These are phyloP conservation scores for Larimichthys polyactis DNA, from an alignment of 2,113 vertebrate species.

Conservation along the genomic window DNA sequence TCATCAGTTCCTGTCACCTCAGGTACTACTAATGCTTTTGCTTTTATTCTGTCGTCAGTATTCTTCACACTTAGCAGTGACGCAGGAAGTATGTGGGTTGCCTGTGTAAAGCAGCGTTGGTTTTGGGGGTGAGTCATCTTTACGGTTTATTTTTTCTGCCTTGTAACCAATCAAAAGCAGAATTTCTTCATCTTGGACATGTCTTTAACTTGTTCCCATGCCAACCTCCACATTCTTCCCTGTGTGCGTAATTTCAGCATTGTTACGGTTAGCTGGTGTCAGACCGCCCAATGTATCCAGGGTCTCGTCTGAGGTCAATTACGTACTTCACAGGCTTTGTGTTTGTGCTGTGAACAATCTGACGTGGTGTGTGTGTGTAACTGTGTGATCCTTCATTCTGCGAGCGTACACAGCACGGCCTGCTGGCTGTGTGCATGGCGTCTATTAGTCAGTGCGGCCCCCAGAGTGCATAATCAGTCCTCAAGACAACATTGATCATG, in stretches of 20 bases:
- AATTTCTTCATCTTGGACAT: not conserved
- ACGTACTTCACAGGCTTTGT: not conserved
- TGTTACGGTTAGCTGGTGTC: not conserved
- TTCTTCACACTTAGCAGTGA: not conserved
- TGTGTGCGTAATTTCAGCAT: not conserved
- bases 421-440: not conserved
- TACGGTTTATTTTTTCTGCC: conserved; percentile 2
- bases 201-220: not conserved
- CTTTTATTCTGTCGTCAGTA: not conserved
- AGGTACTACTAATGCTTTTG: conserved; percentile 83
- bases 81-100: conserved; percentile 22
- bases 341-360: not conserved
- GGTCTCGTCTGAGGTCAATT: not conserved
- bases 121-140: not conserved
- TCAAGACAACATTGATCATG: conserved; percentile 7
- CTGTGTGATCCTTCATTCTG: not conserved
- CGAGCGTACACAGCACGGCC: not conserved
- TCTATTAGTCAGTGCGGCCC: not conserved
- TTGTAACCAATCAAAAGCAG: not conserved
- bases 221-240: not conserved
- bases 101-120: not conserved
- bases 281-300: not conserved
- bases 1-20: conserved; percentile 99
- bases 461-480: conserved; percentile 6
- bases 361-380: not conserved